A percentile compares a stretch with the other conserved stretches of the same genome.
Conservation (phyloP, 2,113 vertebrate genomes). For the Ciconia stormi region DNA sequence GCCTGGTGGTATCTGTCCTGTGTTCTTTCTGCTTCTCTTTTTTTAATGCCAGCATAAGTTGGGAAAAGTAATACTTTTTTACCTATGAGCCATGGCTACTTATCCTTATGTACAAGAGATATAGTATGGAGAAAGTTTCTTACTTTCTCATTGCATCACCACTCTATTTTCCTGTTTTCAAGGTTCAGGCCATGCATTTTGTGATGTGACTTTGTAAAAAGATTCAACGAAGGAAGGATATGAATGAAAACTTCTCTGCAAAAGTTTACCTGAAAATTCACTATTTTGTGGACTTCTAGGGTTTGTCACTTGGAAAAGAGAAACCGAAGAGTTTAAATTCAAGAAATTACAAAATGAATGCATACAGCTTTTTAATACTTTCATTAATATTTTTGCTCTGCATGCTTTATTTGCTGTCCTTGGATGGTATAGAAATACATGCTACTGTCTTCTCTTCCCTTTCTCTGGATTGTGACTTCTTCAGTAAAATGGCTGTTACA, state of each 20-base stretch:
- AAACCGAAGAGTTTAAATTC: background rate
- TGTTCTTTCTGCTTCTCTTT: background rate
- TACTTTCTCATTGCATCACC: background rate
- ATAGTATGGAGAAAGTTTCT: background rate
- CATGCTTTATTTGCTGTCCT: background rate
- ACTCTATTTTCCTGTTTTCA: background rate
- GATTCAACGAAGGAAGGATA: background rate
- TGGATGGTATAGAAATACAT: background rate
- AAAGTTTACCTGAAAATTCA: background rate
- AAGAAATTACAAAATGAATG: background rate
- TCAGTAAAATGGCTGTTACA: background rate
- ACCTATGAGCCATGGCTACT: background rate
- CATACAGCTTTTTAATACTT: background rate
- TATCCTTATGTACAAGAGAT: background rate
- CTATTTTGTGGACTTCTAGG: background rate
- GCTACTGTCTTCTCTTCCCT: background rate
- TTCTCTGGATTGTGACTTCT: background rate
- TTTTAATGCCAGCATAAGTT: background rate
- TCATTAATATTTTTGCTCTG: background rate
- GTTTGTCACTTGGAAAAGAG: background rate
- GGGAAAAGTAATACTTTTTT: background rate
- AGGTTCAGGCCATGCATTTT: background rate
- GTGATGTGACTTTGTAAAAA: background rate
- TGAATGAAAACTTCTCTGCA: background rate
- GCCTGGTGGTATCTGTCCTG: background rate